Conservation (phyloP, 2,113 vertebrate genomes). For the Albula goreensis region DNA sequence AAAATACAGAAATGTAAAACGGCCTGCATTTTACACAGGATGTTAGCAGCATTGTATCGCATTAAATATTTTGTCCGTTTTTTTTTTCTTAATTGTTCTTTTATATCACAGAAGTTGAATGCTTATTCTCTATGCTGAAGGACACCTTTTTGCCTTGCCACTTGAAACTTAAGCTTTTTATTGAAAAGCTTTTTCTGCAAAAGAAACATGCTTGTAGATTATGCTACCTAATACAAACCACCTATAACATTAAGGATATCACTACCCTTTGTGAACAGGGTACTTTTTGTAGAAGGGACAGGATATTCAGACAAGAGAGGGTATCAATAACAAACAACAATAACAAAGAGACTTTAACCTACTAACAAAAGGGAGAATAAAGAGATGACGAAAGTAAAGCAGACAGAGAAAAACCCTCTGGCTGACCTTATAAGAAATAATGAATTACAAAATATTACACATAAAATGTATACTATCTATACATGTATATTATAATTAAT, state of each 20-base stretch:
- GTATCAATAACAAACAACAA: slow-evolving; percentile 12
- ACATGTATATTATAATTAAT: too few species aligned
- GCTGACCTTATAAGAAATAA: too few species aligned
- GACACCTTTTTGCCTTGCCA: not conserved
- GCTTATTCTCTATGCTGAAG: not conserved
- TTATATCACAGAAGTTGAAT: not conserved
- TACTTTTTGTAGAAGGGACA: not conserved
- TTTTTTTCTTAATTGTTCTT: not conserved
- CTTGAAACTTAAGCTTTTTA: not conserved
- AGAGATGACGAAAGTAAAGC: too few species aligned
- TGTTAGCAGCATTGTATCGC: not conserved
- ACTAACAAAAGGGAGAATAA: not conserved
- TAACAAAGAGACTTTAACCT: slow-evolving; percentile 10
- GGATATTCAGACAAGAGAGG: not conserved
- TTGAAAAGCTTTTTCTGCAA: not conserved
- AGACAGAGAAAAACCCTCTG: too few species aligned
- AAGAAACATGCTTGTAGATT: not conserved
- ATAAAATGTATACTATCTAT: too few species aligned
- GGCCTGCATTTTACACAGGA: not conserved
- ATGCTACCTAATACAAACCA: not conserved
- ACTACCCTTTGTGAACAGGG: not conserved
- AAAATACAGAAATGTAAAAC: not conserved
- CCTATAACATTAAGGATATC: not conserved
- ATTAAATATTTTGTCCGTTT: not conserved
- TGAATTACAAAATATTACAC: too few species aligned